A percentile compares a stretch with the other conserved stretches of the same genome.
Conservation (phyloP, 2,888 invertebrate species). For the Resseliella maxima region DNA sequence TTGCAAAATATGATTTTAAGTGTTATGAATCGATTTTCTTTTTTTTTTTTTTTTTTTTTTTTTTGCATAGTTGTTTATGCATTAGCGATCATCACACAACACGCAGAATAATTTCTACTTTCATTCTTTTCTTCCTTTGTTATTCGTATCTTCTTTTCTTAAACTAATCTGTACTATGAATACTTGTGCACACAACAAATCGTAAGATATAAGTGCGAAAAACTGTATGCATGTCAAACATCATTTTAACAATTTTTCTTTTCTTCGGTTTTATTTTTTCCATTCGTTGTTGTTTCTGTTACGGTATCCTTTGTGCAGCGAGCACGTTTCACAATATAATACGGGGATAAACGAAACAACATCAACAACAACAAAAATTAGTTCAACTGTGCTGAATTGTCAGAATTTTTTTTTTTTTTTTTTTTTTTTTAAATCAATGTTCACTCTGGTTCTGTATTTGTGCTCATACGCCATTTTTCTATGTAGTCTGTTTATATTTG, state of each 20-base stretch:
- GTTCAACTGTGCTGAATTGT: constrained; percentile 10
- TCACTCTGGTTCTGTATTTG: background rate
- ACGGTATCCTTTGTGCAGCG: too few species aligned
- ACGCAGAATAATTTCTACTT: background rate
- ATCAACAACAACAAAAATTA: background rate
- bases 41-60: too few species aligned
- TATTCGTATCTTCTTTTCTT: background rate
- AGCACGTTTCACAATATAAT: too few species aligned
- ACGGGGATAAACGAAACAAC: background rate
- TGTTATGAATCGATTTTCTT: constrained; percentile 19
- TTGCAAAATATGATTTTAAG: constrained; percentile 26
- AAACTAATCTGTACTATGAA: constrained; percentile 4
- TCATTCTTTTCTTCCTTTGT: background rate
- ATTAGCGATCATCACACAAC: constrained; percentile 14
- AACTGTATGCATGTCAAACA: background rate
- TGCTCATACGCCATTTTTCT: background rate
- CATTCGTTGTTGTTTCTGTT: background rate
- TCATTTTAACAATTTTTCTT: too few species aligned
- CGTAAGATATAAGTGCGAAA: background rate
- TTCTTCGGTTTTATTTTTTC: background rate
- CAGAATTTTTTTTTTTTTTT: background rate
- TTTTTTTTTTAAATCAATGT: background rate
- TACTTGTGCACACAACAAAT: constrained; percentile 16
- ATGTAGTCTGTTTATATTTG: background rate
- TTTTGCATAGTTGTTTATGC: background rate